Percentiles rank a stretch among this genome's conserved stretches.
These are phyloP conservation scores for Myodes glareolus DNA, from an alignment of 2,113 vertebrate genomes.

Conservation along the genomic window DNA sequence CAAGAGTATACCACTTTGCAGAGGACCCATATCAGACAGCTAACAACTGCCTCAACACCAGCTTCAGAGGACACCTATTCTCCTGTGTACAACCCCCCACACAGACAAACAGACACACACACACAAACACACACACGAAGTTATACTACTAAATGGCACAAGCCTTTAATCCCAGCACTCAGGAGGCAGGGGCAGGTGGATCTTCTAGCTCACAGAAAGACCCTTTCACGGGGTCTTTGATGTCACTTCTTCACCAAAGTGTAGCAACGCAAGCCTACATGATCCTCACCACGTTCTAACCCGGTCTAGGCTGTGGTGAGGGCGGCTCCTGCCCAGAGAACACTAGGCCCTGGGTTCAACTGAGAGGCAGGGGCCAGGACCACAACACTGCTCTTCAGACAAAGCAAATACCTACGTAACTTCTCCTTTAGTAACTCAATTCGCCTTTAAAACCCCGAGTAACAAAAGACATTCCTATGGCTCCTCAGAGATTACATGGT, in stretches of 20 bases:
- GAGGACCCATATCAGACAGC: not conserved
- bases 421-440: not conserved
- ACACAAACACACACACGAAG: not conserved
- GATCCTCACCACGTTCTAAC: constrained; percentile 26
- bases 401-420: not conserved
- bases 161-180: not conserved
- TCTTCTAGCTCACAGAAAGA: not conserved
- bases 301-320: too few relatives aligned
- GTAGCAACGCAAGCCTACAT: not conserved
- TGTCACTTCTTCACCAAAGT: not conserved
- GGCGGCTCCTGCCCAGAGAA: not conserved
- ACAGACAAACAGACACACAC: too few relatives aligned
- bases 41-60: not conserved
- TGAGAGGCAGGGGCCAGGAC: too few relatives aligned
- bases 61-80: not conserved
- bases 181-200: not conserved
- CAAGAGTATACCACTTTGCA: not conserved
- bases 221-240: not conserved
- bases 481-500: not conserved
- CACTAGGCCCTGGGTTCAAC: not conserved
- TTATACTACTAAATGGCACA: not conserved
- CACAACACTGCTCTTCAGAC: not conserved
- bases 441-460: not conserved
- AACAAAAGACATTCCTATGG: not conserved
- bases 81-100: not conserved